phyloP scores from a whole-genome alignment of 1,140 invertebrate genomes.

The Oscheius sp. region DNA sequence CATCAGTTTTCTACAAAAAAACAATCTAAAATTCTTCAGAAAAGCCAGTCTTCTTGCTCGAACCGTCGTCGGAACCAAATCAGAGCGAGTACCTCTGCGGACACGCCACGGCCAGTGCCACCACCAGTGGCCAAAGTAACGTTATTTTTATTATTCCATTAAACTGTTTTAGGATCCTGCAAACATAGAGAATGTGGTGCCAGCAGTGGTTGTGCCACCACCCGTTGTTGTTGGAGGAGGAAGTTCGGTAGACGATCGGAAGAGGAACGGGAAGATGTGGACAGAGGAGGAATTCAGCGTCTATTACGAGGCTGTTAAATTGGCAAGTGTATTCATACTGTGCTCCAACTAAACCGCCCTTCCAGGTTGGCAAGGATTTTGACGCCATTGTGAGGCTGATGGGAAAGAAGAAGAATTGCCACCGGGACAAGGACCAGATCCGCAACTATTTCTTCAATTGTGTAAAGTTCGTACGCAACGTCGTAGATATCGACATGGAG shows the following conservation, averaged over 20 bases:
- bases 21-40: neutral
- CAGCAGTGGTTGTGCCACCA: neutral
- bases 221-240: neutral
- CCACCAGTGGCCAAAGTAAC: neutral
- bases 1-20: neutral
- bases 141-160: neutral
- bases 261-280: constrained; percentile 13
- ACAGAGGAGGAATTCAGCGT: neutral
- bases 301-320: constrained; percentile 18
- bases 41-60: neutral
- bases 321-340: neutral
- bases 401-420: constrained; percentile 49
- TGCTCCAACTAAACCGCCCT: neutral
- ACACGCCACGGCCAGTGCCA: neutral
- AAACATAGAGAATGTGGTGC: neutral
- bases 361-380: constrained; percentile 54
- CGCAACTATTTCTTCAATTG: constrained; percentile 50
- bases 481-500: neutral
- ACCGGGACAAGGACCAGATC: constrained; percentile 48
- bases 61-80: neutral
- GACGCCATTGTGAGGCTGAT: constrained; percentile 45
- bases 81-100: neutral
- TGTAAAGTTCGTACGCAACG: neutral
- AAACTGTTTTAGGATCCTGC: neutral
- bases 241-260: neutral